phyloP scores from a whole-genome alignment of 2,888 invertebrate species.

The Pollenia labialis region DNA sequence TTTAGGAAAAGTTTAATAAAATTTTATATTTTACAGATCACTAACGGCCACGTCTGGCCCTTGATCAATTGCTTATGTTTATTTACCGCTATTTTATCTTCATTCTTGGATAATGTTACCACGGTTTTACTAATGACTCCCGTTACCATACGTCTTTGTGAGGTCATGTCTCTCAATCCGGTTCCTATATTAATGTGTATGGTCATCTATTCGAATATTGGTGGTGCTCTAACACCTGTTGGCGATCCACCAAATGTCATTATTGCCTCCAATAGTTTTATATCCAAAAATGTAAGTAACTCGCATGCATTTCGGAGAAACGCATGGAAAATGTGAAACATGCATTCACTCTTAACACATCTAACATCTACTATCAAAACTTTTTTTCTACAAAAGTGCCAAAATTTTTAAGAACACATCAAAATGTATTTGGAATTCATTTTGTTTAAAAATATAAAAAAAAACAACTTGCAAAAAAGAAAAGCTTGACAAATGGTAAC shows the following conservation, averaged over 20 bases:
- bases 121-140: slow-evolving; percentile 91
- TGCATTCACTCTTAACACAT: too few relatives aligned
- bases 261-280: slow-evolving; percentile 84
- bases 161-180: slow-evolving; percentile 94
- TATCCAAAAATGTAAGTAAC: slow-evolving; percentile 82
- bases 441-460: too few relatives aligned
- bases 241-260: slow-evolving; percentile 92
- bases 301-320: too few relatives aligned
- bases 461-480: too few relatives aligned
- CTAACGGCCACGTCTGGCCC: slow-evolving; percentile 89
- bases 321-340: too few relatives aligned
- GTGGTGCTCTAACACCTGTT: slow-evolving; percentile 95
- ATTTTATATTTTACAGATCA: slow-evolving; percentile 85
- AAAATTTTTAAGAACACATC: too few relatives aligned
- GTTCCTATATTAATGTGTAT: slow-evolving; percentile 94
- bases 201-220: slow-evolving; percentile 95
- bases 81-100: slow-evolving; percentile 89
- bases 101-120: slow-evolving; percentile 91
- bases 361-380: too few relatives aligned
- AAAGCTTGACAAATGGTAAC: too few relatives aligned
- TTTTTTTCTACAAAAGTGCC: too few relatives aligned
- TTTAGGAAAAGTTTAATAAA: not conserved
- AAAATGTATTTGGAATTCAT: too few relatives aligned
- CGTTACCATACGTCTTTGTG: slow-evolving; percentile 92
- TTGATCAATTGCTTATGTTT: slow-evolving; percentile 89